These are phyloP conservation scores for Homarus americanus DNA, from an alignment of 1,140 invertebrate genomes.

Conservation along the genomic window DNA sequence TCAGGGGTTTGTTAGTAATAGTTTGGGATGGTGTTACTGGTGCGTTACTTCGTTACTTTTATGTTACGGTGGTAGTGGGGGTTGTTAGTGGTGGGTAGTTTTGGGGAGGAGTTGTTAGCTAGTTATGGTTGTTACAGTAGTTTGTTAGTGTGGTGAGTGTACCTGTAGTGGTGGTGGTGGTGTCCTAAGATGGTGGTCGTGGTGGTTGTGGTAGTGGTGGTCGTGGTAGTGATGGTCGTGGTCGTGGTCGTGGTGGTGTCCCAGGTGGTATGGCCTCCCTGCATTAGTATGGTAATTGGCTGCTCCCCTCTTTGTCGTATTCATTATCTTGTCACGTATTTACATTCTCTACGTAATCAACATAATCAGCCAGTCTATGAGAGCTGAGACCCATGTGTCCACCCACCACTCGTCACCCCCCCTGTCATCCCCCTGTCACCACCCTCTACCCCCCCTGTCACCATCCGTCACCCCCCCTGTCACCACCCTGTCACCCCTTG, in stretches of 20 bases:
- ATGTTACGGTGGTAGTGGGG: background rate
- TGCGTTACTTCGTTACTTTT: background rate
- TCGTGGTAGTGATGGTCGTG: too few species aligned
- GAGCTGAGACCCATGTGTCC: background rate
- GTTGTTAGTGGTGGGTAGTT: background rate
- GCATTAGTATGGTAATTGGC: constrained; percentile 66
- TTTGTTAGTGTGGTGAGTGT: background rate
- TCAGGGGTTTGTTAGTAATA: too few species aligned
- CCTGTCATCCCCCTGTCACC: too few species aligned
- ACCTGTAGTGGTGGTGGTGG: background rate
- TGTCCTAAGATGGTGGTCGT: background rate
- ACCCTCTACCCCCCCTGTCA: too few species aligned
- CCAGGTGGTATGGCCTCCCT: constrained; percentile 3
- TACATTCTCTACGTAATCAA: constrained; percentile 60
- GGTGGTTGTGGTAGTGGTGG: background rate
- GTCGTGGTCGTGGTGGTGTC: background rate
- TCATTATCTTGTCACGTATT: constrained; percentile 62
- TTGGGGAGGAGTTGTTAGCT: background rate
- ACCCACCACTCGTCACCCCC: too few species aligned
- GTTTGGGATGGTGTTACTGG: too few species aligned
- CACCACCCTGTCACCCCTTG: too few species aligned
- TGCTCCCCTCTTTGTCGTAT: constrained; percentile 57
- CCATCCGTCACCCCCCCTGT: too few species aligned
- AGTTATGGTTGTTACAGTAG: background rate
- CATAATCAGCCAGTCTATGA: constrained; percentile 31